Conservation (phyloP, 2,888 invertebrate genomes). For the Bhutanitis thaidina region DNA sequence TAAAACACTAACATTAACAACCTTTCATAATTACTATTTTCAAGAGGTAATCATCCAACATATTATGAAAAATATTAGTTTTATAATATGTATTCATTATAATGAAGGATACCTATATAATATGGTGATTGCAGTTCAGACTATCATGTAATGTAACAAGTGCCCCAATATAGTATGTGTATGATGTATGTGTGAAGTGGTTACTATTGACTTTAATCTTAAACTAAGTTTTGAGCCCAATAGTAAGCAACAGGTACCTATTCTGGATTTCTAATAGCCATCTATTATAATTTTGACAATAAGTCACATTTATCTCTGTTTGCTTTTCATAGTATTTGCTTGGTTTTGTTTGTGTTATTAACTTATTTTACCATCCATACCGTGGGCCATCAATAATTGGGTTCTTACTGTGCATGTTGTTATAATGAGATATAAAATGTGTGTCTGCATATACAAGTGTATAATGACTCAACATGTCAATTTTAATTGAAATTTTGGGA, state of each 20-base stretch:
- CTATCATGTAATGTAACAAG: neutral
- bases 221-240: neutral
- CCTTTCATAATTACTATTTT: neutral
- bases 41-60: too few relatives aligned
- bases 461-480: slow-evolving; percentile 39
- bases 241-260: slow-evolving; percentile 14
- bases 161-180: neutral
- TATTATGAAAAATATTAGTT: neutral
- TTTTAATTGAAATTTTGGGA: slow-evolving; percentile 34
- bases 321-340: slow-evolving; percentile 42
- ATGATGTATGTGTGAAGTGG: neutral
- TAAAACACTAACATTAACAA: neutral
- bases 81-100: neutral
- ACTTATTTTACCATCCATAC: slow-evolving; percentile 59
- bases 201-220: neutral
- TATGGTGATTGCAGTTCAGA: neutral
- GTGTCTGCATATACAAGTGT: slow-evolving; percentile 46
- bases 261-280: slow-evolving; percentile 6
- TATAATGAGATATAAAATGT: slow-evolving; percentile 31
- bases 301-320: slow-evolving; percentile 44
- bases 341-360: slow-evolving; percentile 63
- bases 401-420: slow-evolving; percentile 44
- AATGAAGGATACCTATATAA: neutral
- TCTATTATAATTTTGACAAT: slow-evolving; percentile 30
- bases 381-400: slow-evolving; percentile 57